Percentiles rank a stretch among this genome's conserved stretches.
Conservation (phyloP, 1,140 invertebrate species). For the Drosophila rhopaloa region DNA sequence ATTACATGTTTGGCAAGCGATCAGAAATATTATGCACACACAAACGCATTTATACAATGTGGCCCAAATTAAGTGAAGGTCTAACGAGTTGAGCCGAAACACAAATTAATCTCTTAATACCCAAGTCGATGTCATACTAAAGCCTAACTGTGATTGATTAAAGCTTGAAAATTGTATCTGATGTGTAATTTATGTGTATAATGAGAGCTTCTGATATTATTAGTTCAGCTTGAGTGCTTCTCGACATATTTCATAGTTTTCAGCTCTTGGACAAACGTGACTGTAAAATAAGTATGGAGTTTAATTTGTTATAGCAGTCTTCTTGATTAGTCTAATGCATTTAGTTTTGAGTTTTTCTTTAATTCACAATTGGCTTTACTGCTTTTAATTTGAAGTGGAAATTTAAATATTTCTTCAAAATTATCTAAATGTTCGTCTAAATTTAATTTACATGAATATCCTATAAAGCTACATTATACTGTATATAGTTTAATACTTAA, state of each 20-base stretch:
- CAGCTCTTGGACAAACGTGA: background rate
- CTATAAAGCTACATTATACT: too few species aligned
- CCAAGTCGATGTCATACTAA: background rate
- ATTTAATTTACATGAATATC: too few species aligned
- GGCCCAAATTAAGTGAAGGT: slow-evolving; percentile 7
- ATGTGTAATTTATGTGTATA: background rate
- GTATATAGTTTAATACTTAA: too few species aligned
- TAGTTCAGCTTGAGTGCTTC: background rate
- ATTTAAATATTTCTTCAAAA: too few species aligned
- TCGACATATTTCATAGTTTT: background rate
- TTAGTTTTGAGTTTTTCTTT: too few species aligned
- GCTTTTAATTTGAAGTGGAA: too few species aligned
- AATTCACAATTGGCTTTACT: too few species aligned
- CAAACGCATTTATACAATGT: background rate
- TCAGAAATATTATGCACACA: slow-evolving; percentile 15
- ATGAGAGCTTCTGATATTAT: background rate
- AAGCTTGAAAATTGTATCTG: background rate
- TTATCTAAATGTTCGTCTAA: too few species aligned
- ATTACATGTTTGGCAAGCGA: slow-evolving; percentile 32
- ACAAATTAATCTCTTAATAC: slow-evolving; percentile 8
- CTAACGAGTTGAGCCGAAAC: background rate
- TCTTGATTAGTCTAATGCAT: too few species aligned
- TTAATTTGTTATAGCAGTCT: too few species aligned
- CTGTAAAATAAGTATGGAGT: too few species aligned
- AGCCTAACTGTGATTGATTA: background rate